Evolutionary conservation across 2,888 invertebrate genomes (phyloP).

Genomic region (Tipula confusa): DNA sequence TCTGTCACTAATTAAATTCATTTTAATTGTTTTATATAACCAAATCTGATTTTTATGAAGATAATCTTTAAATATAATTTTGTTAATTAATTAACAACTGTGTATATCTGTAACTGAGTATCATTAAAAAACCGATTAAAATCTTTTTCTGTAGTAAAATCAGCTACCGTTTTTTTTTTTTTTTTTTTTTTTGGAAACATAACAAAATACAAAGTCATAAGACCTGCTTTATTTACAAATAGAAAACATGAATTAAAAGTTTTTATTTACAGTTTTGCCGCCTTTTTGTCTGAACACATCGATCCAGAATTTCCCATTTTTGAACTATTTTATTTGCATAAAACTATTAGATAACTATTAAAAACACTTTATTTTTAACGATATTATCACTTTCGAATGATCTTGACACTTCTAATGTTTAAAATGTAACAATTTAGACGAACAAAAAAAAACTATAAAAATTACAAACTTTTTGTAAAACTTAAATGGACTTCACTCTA

Average conservation of each 20-base stretch:
- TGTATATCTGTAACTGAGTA: too few relatives aligned
- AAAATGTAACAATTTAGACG: too few relatives aligned
- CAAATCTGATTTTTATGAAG: too few relatives aligned
- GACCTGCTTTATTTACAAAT: background rate
- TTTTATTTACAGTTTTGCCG: constrained; percentile 39
- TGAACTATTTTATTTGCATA: background rate
- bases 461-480: background rate
- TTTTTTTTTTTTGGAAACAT: too few relatives aligned
- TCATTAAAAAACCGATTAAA: too few relatives aligned
- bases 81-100: background rate
- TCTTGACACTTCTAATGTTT: background rate
- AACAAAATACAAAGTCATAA: background rate
- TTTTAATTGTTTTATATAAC: background rate
- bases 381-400: background rate
- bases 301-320: constrained; percentile 49
- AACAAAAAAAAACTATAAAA: background rate
- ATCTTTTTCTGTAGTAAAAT: too few relatives aligned
- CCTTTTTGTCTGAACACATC: constrained; percentile 46
- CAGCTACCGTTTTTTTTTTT: background rate
- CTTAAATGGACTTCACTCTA: background rate
- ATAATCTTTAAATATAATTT: background rate
- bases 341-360: too few relatives aligned
- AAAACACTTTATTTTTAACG: background rate
- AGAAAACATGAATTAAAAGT: background rate
- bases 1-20: background rate